These are phyloP conservation scores for Temnothorax curvispinosus DNA, from an alignment of 1,140 invertebrate genomes.

Conservation along the genomic window DNA sequence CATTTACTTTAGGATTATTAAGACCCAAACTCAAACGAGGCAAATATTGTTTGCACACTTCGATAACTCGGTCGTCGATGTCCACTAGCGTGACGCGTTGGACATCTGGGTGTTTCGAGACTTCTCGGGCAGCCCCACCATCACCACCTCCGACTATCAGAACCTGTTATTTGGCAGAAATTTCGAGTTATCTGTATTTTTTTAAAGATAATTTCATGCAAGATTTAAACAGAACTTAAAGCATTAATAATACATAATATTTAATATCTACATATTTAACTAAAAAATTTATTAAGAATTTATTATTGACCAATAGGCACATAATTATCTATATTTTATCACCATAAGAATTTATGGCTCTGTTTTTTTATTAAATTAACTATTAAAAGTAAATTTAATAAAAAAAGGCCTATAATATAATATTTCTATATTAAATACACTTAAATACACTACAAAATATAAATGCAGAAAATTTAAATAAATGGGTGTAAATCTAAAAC, in stretches of 20 bases:
- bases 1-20: slow-evolving; percentile 92
- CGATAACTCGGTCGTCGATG: slow-evolving; percentile 97
- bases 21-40: slow-evolving; percentile 96
- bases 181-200: slow-evolving; percentile 6
- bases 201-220: neutral
- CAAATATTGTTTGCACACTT: slow-evolving; percentile 95
- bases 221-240: neutral
- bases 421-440: neutral
- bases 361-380: neutral
- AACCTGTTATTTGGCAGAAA: slow-evolving; percentile 85
- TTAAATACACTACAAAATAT: neutral
- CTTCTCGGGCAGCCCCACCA: slow-evolving; percentile 97
- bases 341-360: neutral
- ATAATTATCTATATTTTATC: neutral
- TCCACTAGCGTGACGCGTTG: slow-evolving; percentile 94
- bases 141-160: slow-evolving; percentile 99
- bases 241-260: neutral
- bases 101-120: slow-evolving; percentile 96
- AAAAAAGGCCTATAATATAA: neutral
- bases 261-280: neutral
- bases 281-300: neutral
- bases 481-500: neutral
- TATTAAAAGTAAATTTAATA: too few relatives aligned
- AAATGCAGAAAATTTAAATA: neutral
- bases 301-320: neutral